Evolutionary conservation across 2,888 invertebrate species (phyloP).

Genomic region (Druceiella hillmani): DNA sequence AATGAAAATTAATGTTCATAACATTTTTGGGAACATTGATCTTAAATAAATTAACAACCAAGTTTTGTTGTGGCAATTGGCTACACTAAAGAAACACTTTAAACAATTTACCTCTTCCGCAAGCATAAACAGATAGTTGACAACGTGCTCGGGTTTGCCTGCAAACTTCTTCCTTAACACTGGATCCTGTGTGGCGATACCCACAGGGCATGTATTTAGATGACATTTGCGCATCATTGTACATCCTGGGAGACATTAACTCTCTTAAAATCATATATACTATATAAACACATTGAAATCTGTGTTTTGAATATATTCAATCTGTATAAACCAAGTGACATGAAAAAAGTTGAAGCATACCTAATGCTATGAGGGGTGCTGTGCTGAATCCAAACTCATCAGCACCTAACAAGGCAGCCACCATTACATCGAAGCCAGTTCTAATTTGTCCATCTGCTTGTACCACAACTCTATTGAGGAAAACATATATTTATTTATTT

Average conservation of each 20-base stretch:
- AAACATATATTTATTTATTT: neutral
- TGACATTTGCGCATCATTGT: slow-evolving; percentile 99
- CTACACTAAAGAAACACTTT: too few species aligned
- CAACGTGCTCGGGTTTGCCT: slow-evolving; percentile 95
- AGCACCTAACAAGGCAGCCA: slow-evolving; percentile 93
- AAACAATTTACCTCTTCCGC: slow-evolving; percentile 85
- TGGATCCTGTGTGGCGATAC: slow-evolving; percentile 98
- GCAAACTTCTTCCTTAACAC: slow-evolving; percentile 91
- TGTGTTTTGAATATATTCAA: too few species aligned
- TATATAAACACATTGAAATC: too few species aligned
- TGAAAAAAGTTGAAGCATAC: slow-evolving; percentile 31
- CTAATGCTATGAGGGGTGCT: slow-evolving; percentile 94
- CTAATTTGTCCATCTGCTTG: slow-evolving; percentile 96
- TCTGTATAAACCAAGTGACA: too few species aligned
- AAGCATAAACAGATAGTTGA: slow-evolving; percentile 96
- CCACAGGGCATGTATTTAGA: slow-evolving; percentile 98
- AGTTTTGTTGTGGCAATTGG: too few species aligned
- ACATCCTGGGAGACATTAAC: slow-evolving; percentile 73
- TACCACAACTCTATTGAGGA: slow-evolving; percentile 67
- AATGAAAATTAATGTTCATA: too few species aligned
- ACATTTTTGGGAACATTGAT: too few species aligned
- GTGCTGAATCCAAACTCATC: slow-evolving; percentile 99
- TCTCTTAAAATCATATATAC: too few species aligned
- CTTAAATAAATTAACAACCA: neutral
- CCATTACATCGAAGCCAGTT: slow-evolving; percentile 93